A percentile compares a stretch with the other conserved stretches of the same genome.
Conservation (phyloP, 2,797 vertebrate genomes). For the Anguilla anguilla region DNA sequence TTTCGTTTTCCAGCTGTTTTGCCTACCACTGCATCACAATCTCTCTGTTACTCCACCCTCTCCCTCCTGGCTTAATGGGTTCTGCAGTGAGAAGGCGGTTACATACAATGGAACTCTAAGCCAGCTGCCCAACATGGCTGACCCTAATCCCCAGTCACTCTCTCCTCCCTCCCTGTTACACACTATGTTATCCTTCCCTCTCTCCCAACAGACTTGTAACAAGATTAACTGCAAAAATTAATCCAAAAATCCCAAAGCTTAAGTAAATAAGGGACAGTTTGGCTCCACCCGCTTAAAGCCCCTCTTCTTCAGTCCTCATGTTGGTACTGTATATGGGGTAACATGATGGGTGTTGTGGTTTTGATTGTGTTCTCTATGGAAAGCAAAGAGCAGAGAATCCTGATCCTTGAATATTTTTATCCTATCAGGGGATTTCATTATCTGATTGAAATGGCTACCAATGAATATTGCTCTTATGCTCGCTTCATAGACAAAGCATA, state of each 20-base stretch:
- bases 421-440: neutral
- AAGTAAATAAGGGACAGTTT: slow-evolving; percentile 48
- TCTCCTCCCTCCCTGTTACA: slow-evolving; percentile 49
- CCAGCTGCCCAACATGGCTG: slow-evolving; percentile 74
- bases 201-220: slow-evolving; percentile 52
- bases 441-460: neutral
- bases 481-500: neutral
- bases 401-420: neutral
- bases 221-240: slow-evolving; percentile 69
- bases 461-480: neutral
- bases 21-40: neutral
- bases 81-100: slow-evolving; percentile 9
- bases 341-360: too few species aligned
- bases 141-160: slow-evolving; percentile 72
- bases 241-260: slow-evolving; percentile 58
- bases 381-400: neutral
- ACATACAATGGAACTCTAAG: slow-evolving; percentile 55
- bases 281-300: slow-evolving; percentile 21
- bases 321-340: too few species aligned
- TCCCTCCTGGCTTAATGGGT: neutral
- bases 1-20: neutral
- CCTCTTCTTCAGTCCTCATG: neutral
- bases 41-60: neutral
- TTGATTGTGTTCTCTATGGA: neutral
- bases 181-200: slow-evolving; percentile 33